Percentiles rank a stretch among this genome's conserved stretches.
These are phyloP conservation scores for Caloenas nicobarica DNA, from an alignment of 2,113 vertebrate genomes.

Conservation along the genomic window DNA sequence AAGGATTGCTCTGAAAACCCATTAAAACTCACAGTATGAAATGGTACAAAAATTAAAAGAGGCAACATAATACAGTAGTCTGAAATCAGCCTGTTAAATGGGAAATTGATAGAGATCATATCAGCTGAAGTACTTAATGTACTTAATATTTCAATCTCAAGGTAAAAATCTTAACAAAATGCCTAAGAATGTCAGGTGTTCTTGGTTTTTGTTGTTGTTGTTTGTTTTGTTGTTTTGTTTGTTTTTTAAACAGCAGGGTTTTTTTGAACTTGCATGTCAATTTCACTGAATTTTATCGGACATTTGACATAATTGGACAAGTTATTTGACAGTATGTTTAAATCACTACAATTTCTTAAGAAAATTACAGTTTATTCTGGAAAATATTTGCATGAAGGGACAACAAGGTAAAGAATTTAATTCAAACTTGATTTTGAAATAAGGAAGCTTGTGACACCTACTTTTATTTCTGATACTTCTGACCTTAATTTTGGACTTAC, in stretches of 20 bases:
- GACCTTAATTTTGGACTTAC: neutral
- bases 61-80: constrained; percentile 56
- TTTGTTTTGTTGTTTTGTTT: no score
- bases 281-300: neutral
- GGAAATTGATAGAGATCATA: constrained; percentile 50
- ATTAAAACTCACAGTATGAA: constrained; percentile 77
- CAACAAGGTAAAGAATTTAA: neutral
- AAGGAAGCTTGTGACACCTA: neutral
- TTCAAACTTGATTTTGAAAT: neutral
- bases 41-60: constrained; percentile 63
- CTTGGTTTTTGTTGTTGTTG: no score
- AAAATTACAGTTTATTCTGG: neutral
- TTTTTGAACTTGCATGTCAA: neutral
- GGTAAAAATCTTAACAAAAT: neutral
- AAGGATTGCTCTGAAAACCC: constrained; percentile 49
- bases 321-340: neutral
- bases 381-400: neutral
- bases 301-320: neutral
- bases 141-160: neutral
- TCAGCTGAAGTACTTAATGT: neutral
- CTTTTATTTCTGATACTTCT: neutral
- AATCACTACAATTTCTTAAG: neutral
- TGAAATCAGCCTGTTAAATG: constrained; percentile 62
- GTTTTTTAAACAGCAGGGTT: neutral
- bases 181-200: neutral